These are phyloP conservation scores for Vulpes ferrilata DNA, from an alignment of 2,113 vertebrate species.

Conservation along the genomic window DNA sequence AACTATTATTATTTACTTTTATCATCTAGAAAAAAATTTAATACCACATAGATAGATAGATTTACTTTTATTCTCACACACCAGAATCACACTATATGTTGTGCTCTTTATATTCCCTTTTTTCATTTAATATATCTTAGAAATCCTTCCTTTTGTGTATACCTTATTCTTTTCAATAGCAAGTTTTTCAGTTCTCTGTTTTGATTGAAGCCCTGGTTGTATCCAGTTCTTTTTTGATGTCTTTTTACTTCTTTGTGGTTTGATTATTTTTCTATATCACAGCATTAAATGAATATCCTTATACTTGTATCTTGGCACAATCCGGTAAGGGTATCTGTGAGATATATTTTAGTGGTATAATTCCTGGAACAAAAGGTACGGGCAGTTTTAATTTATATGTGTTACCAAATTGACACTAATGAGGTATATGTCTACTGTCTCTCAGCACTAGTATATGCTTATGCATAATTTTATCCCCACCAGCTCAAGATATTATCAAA, in stretches of 20 bases:
- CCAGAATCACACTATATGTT: background rate
- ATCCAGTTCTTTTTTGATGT: background rate
- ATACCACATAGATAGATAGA: background rate
- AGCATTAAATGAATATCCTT: conserved; percentile 29
- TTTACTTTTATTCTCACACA: conserved; percentile 35
- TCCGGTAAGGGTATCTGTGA: background rate
- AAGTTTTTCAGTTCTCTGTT: background rate
- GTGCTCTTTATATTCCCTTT: conserved; percentile 5
- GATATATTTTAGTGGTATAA: background rate
- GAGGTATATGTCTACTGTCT: background rate
- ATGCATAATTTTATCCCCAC: background rate
- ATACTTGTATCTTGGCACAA: background rate
- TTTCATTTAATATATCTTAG: background rate
- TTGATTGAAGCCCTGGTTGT: background rate
- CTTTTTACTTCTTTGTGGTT: background rate
- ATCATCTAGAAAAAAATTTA: background rate
- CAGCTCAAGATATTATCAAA: conserved; percentile 23
- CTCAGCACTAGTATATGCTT: background rate
- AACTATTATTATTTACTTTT: background rate
- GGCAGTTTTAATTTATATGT: background rate
- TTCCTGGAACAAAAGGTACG: background rate
- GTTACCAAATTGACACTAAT: background rate
- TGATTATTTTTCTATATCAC: conserved; percentile 2
- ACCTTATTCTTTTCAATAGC: background rate
- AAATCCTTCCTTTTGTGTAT: background rate